These are phyloP conservation scores for Cheirogaleus medius DNA, from an alignment of 2,113 vertebrate species.

Conservation along the genomic window DNA sequence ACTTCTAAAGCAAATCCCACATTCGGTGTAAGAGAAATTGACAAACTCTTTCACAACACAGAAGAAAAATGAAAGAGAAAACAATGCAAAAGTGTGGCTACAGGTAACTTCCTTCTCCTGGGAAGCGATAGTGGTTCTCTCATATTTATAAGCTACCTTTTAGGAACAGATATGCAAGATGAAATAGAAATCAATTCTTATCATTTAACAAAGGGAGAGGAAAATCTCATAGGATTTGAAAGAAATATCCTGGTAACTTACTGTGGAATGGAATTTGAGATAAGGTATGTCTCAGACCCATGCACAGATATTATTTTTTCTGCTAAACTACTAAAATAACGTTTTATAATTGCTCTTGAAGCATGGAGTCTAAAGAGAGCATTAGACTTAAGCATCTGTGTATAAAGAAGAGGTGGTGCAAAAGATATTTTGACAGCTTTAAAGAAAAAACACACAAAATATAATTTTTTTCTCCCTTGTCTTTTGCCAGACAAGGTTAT, in stretches of 20 bases:
- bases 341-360: constrained; percentile 36
- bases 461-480: neutral
- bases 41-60: neutral
- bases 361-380: neutral
- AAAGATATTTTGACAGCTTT: neutral
- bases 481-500: constrained; percentile 24
- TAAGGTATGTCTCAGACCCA: neutral
- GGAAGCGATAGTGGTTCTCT: neutral
- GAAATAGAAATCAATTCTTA: neutral
- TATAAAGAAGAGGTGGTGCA: neutral
- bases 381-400: neutral
- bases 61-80: neutral
- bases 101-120: neutral
- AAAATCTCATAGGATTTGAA: neutral
- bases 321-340: neutral
- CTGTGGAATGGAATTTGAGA: constrained; percentile 16
- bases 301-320: neutral
- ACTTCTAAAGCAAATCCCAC: neutral
- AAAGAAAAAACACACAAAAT: neutral
- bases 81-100: neutral
- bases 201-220: neutral
- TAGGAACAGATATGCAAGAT: neutral
- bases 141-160: neutral
- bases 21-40: neutral
- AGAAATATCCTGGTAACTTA: constrained; percentile 1